Evolutionary conservation across 2,113 vertebrate species (phyloP).

Genomic region (Spea bombifrons): DNA sequence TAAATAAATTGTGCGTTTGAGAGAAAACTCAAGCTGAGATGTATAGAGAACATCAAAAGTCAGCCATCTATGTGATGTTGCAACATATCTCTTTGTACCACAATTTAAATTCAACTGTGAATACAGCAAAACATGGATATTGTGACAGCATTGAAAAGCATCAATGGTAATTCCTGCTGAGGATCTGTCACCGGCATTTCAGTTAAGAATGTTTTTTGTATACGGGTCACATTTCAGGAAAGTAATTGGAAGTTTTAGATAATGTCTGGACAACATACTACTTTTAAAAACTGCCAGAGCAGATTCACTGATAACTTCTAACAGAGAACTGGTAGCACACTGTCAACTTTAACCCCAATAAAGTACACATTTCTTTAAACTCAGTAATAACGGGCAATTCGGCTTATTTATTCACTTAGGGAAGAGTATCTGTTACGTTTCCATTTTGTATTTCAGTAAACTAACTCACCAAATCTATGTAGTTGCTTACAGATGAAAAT

Average conservation of each 20-base stretch:
- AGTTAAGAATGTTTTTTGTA: not conserved
- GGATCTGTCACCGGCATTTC: not conserved
- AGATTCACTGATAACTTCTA: constrained; percentile 11
- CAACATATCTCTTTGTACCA: constrained; percentile 17
- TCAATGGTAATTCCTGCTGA: not conserved
- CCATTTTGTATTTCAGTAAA: too few relatives aligned
- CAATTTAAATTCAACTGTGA: constrained; percentile 22
- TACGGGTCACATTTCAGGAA: not conserved
- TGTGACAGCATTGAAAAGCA: constrained; percentile 23
- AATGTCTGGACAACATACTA: constrained; percentile 32
- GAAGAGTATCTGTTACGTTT: too few relatives aligned
- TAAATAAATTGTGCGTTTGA: constrained; percentile 13
- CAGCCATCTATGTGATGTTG: constrained; percentile 35
- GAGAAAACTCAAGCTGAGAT: constrained; percentile 18
- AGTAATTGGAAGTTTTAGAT: not conserved
- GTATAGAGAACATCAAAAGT: constrained; percentile 33
- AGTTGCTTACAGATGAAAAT: too few relatives aligned
- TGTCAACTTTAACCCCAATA: constrained; percentile 7
- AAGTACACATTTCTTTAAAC: not conserved
- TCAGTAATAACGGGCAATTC: too few relatives aligned
- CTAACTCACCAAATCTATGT: too few relatives aligned
- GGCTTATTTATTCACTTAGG: too few relatives aligned
- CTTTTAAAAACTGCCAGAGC: constrained; percentile 22
- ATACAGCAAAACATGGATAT: constrained; percentile 35
- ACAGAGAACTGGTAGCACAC: constrained; percentile 3